These are phyloP conservation scores for Tyrannus savana DNA, from an alignment of 2,113 vertebrate genomes.

Conservation along the genomic window DNA sequence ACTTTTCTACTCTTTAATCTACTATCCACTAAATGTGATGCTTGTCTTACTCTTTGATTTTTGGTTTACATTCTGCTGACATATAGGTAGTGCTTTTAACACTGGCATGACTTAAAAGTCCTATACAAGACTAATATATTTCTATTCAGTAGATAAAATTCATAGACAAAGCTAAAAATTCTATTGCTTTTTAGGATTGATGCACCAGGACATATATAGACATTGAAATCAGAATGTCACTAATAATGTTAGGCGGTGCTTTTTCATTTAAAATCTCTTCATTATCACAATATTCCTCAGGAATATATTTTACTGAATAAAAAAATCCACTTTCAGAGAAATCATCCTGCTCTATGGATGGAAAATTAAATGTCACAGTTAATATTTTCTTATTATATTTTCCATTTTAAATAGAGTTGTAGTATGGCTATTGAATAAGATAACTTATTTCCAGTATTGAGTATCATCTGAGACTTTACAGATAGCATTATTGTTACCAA, in stretches of 20 bases:
- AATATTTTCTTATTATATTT: background rate
- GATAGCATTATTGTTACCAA: background rate
- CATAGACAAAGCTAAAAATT: background rate
- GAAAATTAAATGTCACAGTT: background rate
- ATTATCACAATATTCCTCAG: background rate
- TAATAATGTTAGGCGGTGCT: background rate
- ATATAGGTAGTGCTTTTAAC: background rate
- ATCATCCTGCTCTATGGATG: background rate
- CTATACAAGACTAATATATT: background rate
- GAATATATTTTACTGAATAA: background rate
- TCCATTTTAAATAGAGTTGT: background rate
- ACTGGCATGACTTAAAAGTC: background rate
- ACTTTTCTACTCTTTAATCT: background rate
- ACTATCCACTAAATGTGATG: background rate
- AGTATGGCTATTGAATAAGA: background rate
- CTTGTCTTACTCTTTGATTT: background rate
- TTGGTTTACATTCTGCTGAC: background rate
- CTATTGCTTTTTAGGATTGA: background rate
- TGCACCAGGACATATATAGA: background rate
- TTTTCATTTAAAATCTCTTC: background rate
- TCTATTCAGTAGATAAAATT: background rate
- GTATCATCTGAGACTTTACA: background rate
- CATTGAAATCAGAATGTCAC: background rate
- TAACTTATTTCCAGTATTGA: background rate
- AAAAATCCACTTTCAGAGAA: background rate